phyloP scores from a whole-genome alignment of 2,113 vertebrate species.

The Protobothrops mucrosquamatus region DNA sequence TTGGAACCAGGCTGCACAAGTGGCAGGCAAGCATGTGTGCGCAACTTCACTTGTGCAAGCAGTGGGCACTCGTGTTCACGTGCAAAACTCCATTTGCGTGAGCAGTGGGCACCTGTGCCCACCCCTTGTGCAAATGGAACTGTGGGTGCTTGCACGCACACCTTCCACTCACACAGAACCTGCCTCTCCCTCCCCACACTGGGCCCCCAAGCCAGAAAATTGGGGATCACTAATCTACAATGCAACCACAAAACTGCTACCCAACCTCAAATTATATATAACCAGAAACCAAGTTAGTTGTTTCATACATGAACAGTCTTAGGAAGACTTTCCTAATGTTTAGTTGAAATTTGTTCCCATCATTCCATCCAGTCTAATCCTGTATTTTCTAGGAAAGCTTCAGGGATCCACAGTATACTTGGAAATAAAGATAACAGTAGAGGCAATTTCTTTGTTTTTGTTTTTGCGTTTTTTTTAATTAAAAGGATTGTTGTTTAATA shows the following conservation, averaged over 20 bases:
- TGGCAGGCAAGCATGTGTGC: background rate
- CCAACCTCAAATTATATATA: background rate
- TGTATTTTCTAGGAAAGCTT: background rate
- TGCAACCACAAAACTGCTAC: background rate
- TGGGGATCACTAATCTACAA: background rate
- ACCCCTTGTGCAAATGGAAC: background rate
- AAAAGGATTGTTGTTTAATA: background rate
- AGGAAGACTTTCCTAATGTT: background rate
- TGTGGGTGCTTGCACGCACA: background rate
- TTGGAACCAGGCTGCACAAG: background rate
- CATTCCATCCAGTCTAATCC: background rate
- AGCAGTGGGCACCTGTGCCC: background rate
- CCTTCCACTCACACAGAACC: background rate
- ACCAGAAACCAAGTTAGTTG: background rate
- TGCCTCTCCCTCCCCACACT: background rate
- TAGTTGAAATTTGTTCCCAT: background rate
- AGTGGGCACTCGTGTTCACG: fast-evolving
- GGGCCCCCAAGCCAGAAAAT: background rate
- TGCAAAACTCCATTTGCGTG: background rate
- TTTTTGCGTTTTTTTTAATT: background rate
- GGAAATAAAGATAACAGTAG: background rate
- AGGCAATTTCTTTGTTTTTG: background rate
- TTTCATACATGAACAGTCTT: background rate
- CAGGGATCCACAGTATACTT: background rate
- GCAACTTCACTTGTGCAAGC: background rate